Evolutionary conservation across 2,113 vertebrate genomes (phyloP).

Genomic region (Odontophorus gujanensis): DNA sequence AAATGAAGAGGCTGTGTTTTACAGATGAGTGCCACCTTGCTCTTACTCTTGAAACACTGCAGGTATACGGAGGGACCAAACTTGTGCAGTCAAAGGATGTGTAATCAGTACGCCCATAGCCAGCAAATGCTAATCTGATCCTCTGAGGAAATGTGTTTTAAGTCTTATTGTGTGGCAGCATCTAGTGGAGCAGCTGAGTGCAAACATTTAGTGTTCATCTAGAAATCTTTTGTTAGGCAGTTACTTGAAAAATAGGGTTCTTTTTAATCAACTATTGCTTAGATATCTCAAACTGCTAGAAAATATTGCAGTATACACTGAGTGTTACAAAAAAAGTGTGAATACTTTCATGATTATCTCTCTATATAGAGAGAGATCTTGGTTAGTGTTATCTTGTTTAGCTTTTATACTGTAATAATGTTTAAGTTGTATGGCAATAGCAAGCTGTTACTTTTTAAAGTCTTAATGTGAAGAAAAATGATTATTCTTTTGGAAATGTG

Average conservation of each 20-base stretch:
- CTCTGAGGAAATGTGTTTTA: neutral
- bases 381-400: neutral
- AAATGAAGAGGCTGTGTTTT: neutral
- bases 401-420: neutral
- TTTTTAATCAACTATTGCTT: neutral
- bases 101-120: neutral
- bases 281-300: neutral
- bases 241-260: neutral
- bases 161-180: constrained; percentile 45
- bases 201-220: neutral
- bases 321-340: neutral
- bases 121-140: neutral
- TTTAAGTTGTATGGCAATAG: neutral
- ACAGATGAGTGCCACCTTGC: neutral
- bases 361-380: neutral
- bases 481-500: neutral
- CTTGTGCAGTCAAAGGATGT: neutral
- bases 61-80: neutral
- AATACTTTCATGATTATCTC: neutral
- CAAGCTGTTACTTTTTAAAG: neutral
- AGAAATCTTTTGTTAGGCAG: neutral
- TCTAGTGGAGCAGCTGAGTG: constrained; percentile 60
- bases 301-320: neutral
- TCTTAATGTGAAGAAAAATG: neutral
- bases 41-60: neutral